Percentiles rank a stretch among this genome's conserved stretches.
Evolutionary conservation across 2,888 invertebrate genomes (phyloP).

Genomic region (Selenia dentaria): DNA sequence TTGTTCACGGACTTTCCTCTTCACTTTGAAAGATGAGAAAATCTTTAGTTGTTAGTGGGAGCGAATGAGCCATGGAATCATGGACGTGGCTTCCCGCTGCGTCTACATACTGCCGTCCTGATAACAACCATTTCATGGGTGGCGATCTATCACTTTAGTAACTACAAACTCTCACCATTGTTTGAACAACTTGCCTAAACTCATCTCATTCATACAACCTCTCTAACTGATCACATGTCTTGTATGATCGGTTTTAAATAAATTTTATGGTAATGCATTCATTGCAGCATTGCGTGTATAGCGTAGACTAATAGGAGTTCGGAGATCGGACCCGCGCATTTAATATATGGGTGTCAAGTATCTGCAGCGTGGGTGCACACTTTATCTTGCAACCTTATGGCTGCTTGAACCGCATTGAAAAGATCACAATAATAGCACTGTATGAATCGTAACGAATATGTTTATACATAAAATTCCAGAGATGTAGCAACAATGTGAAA

Average conservation of each 20-base stretch:
- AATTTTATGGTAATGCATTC: conserved; percentile 69
- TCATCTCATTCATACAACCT: conserved; percentile 26
- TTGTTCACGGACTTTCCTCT: conserved; percentile 6
- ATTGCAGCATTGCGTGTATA: conserved; percentile 56
- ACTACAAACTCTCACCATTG: conserved; percentile 64
- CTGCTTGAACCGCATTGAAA: conserved; percentile 21
- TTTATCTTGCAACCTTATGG: conserved; percentile 42
- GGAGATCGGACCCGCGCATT: conserved; percentile 47
- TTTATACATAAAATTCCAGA: conserved; percentile 17
- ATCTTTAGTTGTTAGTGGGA: not conserved
- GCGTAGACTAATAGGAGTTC: conserved; percentile 58
- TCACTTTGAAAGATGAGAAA: conserved; percentile 13
- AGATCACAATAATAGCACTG: conserved; percentile 24
- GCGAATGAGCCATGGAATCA: not conserved
- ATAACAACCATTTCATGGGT: conserved; percentile 69
- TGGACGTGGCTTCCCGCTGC: conserved; percentile 53
- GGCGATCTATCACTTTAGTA: conserved; percentile 57
- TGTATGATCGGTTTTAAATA: conserved; percentile 55
- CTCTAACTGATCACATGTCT: conserved; percentile 31
- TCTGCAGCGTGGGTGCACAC: conserved; percentile 59
- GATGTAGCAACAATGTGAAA: conserved; percentile 12
- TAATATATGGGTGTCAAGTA: conserved; percentile 65
- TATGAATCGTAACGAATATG: conserved; percentile 24
- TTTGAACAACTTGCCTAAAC: conserved; percentile 42
- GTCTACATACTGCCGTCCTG: conserved; percentile 45